phyloP scores from a whole-genome alignment of 2,888 invertebrate genomes.

The Drosophila silvestris region DNA sequence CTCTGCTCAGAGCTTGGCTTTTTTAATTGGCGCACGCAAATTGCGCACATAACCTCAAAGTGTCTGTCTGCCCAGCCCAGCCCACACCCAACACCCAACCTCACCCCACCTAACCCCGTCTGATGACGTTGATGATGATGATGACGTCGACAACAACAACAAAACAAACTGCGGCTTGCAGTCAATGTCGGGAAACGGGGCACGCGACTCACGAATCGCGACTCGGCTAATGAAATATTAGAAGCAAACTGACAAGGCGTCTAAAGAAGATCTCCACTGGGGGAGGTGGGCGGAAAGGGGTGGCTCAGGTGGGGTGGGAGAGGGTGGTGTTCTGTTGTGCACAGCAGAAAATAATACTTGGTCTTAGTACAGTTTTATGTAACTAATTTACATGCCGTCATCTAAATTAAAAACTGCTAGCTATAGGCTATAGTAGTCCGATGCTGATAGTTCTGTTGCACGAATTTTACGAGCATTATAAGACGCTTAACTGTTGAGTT shows the following conservation, averaged over 20 bases:
- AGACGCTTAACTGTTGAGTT: not conserved
- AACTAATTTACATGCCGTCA: not conserved
- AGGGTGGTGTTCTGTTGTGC: not conserved
- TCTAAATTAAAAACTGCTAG: not conserved
- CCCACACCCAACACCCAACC: not conserved
- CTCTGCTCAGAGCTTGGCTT: not conserved
- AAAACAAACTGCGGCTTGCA: constrained; percentile 5
- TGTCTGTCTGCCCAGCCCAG: constrained; percentile 28
- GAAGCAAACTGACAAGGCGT: constrained; percentile 69
- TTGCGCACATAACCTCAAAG: constrained; percentile 74
- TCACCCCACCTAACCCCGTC: not conserved
- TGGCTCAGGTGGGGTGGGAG: not conserved
- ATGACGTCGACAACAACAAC: constrained; percentile 8
- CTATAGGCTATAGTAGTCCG: not conserved
- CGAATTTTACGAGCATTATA: not conserved
- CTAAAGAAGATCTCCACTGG: constrained; percentile 56
- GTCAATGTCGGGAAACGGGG: constrained; percentile 27
- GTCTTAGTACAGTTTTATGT: not conserved
- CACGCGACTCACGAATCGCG: constrained; percentile 63
- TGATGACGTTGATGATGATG: constrained; percentile 44
- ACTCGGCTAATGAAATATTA: constrained; percentile 71
- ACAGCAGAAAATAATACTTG: constrained; percentile 4
- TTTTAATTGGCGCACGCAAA: constrained; percentile 77
- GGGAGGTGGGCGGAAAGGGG: not conserved
- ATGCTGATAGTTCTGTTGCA: not conserved